Base-by-base conservation (phyloP, 2,113 vertebrate genomes). In the Glaucidium brasilianum region DNA sequence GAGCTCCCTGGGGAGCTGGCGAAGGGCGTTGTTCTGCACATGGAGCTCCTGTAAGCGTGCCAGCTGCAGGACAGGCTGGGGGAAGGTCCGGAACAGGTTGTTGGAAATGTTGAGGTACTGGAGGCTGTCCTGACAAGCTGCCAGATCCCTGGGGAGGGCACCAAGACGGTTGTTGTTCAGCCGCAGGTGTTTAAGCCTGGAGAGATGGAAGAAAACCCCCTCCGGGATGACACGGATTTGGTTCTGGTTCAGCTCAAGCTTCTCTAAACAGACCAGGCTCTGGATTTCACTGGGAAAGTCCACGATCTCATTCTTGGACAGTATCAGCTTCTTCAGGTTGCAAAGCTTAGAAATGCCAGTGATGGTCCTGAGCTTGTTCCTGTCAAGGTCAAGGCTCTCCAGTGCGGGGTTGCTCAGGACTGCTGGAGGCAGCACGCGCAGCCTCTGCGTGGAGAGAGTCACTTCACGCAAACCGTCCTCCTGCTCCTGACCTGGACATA, bases 211-310 rank as follows among this genome's bases (percentile, higher is more conserved):
- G 66, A 98, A 97, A 29, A 98, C 22, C 2, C 94, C 89, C 32
- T 97, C 96, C 0, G 97, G 96, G 69, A 98, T 97, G 45, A 55
- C 74, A 18, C 82, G 66, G 75, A 98, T 97, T 79, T 91, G 98
- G 93, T 98, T 98, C 95, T 98, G 98, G 91, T 98, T 98, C 73
- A 98, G 71, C 68, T 98, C 97, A 9, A 98, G 94, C 64, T 80
- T 98, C 73, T 97, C 97, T 80, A 98, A 84, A 15, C 76, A 85
- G 35, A 39, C 58, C n/a, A 98, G 94, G 50, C 74, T 71, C 62
- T 45, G 78, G 62, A 98, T 97, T 94, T 98, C 98, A 10, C 0
- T 32, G 26, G 98, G 98, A 43, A 98, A 98, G 17, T 97, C 85
- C 30, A 71, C 58, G 5, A 98, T 67, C 39, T 98, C 97, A 2